phyloP scores from a whole-genome alignment of 1,140 invertebrate genomes.

The Solenopsis invicta region DNA sequence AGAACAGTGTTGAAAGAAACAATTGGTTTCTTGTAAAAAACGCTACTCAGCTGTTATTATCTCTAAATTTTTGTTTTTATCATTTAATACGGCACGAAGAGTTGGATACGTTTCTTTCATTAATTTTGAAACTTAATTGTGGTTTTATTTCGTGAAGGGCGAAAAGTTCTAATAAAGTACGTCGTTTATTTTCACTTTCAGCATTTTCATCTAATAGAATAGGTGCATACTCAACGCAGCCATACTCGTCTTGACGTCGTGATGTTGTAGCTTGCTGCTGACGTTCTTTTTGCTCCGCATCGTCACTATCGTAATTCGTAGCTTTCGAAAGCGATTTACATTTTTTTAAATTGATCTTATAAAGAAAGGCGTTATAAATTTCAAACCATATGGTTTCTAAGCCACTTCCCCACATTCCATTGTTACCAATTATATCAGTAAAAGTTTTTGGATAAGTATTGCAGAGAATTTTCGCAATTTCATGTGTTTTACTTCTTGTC shows the following conservation, averaged over 20 bases:
- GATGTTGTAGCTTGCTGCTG: too few species aligned
- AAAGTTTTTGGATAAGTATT: too few species aligned
- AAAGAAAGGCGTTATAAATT: not conserved
- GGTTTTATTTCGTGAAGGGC: not conserved
- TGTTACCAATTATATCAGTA: too few species aligned
- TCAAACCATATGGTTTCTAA: too few species aligned
- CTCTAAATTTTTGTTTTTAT: not conserved
- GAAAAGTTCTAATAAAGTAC: not conserved
- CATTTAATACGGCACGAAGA: not conserved
- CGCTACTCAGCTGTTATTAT: not conserved
- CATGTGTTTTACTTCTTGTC: too few species aligned
- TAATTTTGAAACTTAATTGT: conserved; percentile 1
- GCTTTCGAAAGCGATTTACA: not conserved
- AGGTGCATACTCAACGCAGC: too few species aligned
- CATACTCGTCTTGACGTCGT: too few species aligned
- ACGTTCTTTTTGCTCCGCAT: not conserved
- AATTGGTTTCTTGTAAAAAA: not conserved
- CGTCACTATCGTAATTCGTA: not conserved
- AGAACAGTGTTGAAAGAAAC: not conserved
- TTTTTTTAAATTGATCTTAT: not conserved
- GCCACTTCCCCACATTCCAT: too few species aligned
- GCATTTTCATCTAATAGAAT: not conserved
- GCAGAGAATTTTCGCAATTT: too few species aligned
- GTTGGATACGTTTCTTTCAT: not conserved
- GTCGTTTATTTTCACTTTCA: not conserved